Conservation (phyloP, 2,113 vertebrate genomes). For the Centropristis striata region DNA sequence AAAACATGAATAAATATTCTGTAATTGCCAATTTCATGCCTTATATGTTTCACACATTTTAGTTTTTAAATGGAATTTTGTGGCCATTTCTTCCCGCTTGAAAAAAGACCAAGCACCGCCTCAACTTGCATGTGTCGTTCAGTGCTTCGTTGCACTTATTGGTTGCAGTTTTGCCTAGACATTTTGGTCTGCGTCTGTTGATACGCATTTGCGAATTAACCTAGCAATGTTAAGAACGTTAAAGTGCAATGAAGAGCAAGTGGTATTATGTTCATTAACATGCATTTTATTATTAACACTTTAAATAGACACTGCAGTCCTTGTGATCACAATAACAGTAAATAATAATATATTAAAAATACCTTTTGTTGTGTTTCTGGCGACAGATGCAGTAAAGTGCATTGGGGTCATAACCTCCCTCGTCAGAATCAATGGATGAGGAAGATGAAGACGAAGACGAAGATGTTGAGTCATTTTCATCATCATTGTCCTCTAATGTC, state of each 20-base stretch:
- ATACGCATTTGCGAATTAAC: too few species aligned
- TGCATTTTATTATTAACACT: not conserved
- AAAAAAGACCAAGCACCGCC: too few species aligned
- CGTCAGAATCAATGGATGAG: conserved; percentile 87
- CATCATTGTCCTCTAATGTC: conserved; percentile 45
- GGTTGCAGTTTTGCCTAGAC: too few species aligned
- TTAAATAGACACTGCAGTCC: not conserved
- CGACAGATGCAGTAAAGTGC: conserved; percentile 97
- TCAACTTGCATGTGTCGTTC: too few species aligned
- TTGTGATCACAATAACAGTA: not conserved
- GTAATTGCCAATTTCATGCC: too few species aligned
- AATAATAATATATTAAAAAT: conserved; percentile 3
- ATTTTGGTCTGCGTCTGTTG: too few species aligned
- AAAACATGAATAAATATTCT: too few species aligned
- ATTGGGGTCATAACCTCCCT: conserved; percentile 94
- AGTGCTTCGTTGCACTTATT: too few species aligned
- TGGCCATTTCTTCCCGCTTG: too few species aligned
- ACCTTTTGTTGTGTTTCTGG: conserved; percentile 98
- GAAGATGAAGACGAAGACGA: conserved; percentile 17
- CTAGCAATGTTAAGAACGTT: too few species aligned
- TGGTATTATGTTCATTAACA: not conserved
- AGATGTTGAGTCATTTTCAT: conserved; percentile 61
- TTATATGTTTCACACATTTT: too few species aligned
- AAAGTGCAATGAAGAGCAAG: not conserved
- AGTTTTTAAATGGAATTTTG: too few species aligned